Base-by-base conservation (phyloP, 1,140 invertebrate species). In the Helicoverpa armigera region DNA sequence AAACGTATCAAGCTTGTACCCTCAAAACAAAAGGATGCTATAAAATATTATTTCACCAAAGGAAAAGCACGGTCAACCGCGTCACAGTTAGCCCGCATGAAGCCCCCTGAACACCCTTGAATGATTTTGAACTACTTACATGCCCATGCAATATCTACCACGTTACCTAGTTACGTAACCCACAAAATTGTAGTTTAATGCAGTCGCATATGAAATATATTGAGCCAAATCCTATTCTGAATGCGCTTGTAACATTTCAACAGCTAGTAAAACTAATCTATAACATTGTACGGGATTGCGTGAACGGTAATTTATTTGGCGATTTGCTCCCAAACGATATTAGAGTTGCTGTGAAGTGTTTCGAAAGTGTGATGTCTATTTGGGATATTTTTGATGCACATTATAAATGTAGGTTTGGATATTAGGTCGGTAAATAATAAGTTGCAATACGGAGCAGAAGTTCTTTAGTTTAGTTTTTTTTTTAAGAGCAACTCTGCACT, bases 241-340 rank as follows among this genome's bases (percentile, higher is more conserved):
- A 70, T 70, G 12, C 50, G 23, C 50, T 53, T 50, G 48, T 70
- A 70, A 31, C 50, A 53, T 70, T 65, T 70, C 65, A 69, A 51
- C 43, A 69, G 16, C 13, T 48, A 13, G 31, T 65, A 53, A 51
- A 23, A 69, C 51, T 69, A 50, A 69, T 69, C 65, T 70, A 14
- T 29, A 70, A 70, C 50, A 53, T 70, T 31, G 67, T 70, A 70
- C 16, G 3, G 43, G 11, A 9, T 67, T 51, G 67, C 50, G 67
- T 70, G 18, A 53, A 29, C 50, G 12, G 14, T 29, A 53, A 53
- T 29, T 53, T 53, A 70, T 70, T 70, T 54, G 50, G 4, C 48
- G 63, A 67, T 67, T 16, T 29, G 53, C 67, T 51, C 11, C 16
- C 16, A 54, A 70, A 70, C 53, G 50, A 70, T 70, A 70, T 51